Evolutionary conservation across 35 echinoderm and acorn worm genomes (phyloP), one percentile per base, ranked within the genome.

Genomic region (Heliocidaris tuberculata): DNA sequence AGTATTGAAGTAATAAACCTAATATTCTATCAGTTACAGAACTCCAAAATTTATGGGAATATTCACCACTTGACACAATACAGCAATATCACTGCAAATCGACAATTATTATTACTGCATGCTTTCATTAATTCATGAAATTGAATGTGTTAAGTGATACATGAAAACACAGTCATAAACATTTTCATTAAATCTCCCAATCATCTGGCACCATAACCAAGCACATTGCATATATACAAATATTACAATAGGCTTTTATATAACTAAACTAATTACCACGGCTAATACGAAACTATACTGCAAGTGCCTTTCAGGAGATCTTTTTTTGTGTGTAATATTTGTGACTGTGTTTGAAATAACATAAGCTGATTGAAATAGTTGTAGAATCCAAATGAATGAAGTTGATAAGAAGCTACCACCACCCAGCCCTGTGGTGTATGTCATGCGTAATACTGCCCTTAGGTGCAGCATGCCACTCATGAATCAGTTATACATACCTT

Each of bases 401-500:
- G 65, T 27, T 21, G 4, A 78, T 78, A 27, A 13, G 52, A 12
- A 56, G 7, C 52, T 12, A 52, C 50, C 52, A 56, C 35, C 35
- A 42, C 15, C 52, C 52, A 56, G 52, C 27, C 65, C 17, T 6
- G 27, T 78, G 65, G 65, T 78, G n/a, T n/a, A n/a, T n/a, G 27
- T 15, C 52, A 56, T 27, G 17, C 65, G 27, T 70, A 27, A 52
- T 70, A 70, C 65, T 78, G 17, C 65, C 65, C 27, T 78, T 3
- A 78, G 65, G 15, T 78, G 35, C 35, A 42, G 65, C 65, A 21
- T 78, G 21, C 65, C 65, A 78, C 65, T n/a, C 0, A 78, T 78
- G 65, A n/a, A 17, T 78, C 65, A 78, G 27, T 30, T 93, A 93
- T 93, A 93, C 96, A 94, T 95, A 98, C 97, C 97, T 98, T 98